Evolutionary conservation across 1,140 invertebrate genomes (phyloP).

Genomic region (Drosophila seguyi): DNA sequence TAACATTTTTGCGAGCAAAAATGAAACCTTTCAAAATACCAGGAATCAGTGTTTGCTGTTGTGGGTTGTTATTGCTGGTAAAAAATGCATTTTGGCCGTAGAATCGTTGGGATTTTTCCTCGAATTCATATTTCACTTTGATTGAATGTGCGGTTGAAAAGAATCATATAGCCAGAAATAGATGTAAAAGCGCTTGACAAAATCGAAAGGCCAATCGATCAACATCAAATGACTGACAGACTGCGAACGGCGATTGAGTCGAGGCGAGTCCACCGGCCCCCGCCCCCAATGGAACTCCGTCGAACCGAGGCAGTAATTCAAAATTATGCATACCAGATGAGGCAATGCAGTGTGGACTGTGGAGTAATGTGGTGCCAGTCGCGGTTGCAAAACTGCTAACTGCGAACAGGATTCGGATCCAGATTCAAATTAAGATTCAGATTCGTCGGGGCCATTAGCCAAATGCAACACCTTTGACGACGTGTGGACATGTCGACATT

Average conservation of each 20-base stretch:
- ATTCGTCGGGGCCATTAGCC: slow-evolving; percentile 58
- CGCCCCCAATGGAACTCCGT: not conserved
- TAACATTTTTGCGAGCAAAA: not conserved
- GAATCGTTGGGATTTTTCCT: not conserved
- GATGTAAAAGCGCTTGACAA: slow-evolving; percentile 23
- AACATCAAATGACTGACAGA: slow-evolving; percentile 29
- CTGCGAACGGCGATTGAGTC: slow-evolving; percentile 5
- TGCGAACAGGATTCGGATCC: slow-evolving; percentile 66
- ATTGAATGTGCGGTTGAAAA: slow-evolving; percentile 13
- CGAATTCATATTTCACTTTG: slow-evolving; percentile 6
- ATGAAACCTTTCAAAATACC: not conserved
- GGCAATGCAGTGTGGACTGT: slow-evolving; percentile 31
- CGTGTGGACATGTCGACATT: slow-evolving; percentile 61
- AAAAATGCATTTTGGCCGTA: not conserved
- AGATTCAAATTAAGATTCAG: slow-evolving; percentile 12
- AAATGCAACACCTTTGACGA: slow-evolving; percentile 69
- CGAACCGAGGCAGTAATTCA: slow-evolving; percentile 4
- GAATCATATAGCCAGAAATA: slow-evolving; percentile 12
- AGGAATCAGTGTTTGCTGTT: not conserved
- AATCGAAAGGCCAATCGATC: slow-evolving; percentile 52
- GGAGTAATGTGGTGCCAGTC: slow-evolving; percentile 22
- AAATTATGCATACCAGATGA: slow-evolving; percentile 47
- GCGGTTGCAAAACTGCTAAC: slow-evolving; percentile 52
- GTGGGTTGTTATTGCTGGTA: not conserved
- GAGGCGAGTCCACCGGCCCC: not conserved